Percentiles rank a stretch among this genome's conserved stretches.
These are phyloP conservation scores for Betta splendens DNA, from an alignment of 2,797 vertebrate species.

Conservation along the genomic window DNA sequence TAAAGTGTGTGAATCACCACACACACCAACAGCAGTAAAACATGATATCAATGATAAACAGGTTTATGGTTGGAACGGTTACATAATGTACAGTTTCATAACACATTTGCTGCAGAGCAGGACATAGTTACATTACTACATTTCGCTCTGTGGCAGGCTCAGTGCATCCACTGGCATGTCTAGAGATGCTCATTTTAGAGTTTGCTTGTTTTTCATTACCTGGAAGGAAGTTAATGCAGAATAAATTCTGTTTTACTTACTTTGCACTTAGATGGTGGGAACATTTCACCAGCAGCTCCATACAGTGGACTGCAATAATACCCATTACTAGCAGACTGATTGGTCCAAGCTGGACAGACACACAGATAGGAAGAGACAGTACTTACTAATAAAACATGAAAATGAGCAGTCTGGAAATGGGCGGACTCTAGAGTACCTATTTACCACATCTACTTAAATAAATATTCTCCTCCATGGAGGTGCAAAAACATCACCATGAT, in stretches of 20 bases:
- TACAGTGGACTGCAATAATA: constrained; percentile 92
- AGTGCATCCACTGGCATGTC: too few relatives aligned
- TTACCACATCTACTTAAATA: too few relatives aligned
- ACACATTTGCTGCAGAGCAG: background rate
- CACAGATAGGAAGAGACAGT: background rate
- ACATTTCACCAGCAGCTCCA: constrained; percentile 92
- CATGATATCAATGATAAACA: background rate
- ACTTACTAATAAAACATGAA: too few relatives aligned
- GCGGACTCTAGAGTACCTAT: too few relatives aligned
- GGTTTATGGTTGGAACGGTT: constrained; percentile 2
- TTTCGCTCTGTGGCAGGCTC: constrained; percentile 3
- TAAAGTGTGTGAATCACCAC: background rate
- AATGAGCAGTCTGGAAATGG: too few relatives aligned
- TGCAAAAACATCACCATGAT: background rate
- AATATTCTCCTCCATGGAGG: too few relatives aligned
- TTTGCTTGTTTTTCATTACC: too few relatives aligned
- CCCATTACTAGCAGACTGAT: constrained; percentile 92
- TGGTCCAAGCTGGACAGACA: constrained; percentile 86
- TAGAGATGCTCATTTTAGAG: too few relatives aligned
- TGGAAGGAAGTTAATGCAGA: too few relatives aligned
- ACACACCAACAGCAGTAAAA: constrained; percentile 2
- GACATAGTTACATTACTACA: background rate
- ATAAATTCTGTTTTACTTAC: constrained; percentile 75
- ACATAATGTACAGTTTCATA: background rate
- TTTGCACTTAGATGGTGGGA: constrained; percentile 91